Evolutionary conservation across 2,113 vertebrate species (phyloP).

Genomic region (Prunella fulvescens): DNA sequence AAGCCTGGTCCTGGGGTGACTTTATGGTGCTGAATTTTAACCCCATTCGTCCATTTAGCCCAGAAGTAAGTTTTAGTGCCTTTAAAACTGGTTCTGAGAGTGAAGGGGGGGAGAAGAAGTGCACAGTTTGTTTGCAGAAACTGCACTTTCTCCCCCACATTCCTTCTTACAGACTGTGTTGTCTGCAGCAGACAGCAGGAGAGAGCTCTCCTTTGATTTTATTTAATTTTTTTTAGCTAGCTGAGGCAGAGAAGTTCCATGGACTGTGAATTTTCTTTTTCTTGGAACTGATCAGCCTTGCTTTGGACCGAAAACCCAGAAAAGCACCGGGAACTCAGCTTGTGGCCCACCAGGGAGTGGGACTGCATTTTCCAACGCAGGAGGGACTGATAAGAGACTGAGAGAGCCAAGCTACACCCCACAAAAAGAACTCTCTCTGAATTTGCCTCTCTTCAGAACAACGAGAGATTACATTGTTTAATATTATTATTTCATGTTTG

Average conservation of each 20-base stretch:
- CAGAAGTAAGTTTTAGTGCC: not conserved
- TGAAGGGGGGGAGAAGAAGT: accelerated
- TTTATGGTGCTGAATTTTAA: not conserved
- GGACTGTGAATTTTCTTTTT: not conserved
- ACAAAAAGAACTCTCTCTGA: not conserved
- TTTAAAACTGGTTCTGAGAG: not conserved
- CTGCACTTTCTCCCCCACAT: too few relatives aligned
- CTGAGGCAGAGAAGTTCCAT: not conserved
- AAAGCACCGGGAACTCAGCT: not conserved
- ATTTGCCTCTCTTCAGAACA: not conserved
- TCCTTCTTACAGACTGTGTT: not conserved
- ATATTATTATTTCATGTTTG: not conserved
- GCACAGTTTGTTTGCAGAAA: not conserved
- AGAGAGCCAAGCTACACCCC: accelerated
- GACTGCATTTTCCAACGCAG: accelerated
- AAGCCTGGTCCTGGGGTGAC: not conserved
- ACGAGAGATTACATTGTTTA: not conserved
- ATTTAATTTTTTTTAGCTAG: not conserved
- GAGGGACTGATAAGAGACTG: not conserved
- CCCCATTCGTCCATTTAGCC: not conserved
- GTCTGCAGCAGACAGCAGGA: not conserved
- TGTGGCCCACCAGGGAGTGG: not conserved
- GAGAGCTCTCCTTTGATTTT: not conserved
- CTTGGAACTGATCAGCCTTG: not conserved
- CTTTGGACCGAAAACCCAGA: not conserved